Evolutionary conservation across 1,140 invertebrate genomes (phyloP).

Genomic region (Sesamia nonagrioides): DNA sequence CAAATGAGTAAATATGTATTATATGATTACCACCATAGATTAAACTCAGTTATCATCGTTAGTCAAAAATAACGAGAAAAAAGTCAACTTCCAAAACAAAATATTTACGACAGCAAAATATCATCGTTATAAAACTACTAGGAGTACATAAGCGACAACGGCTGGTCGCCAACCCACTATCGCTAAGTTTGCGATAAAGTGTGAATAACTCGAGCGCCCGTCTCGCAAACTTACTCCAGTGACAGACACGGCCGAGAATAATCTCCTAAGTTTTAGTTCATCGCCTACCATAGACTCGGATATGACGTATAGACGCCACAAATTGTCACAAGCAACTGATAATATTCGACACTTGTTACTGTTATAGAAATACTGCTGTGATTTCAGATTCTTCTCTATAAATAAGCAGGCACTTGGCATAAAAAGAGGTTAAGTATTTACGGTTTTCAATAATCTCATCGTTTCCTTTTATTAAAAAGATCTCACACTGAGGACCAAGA

Average conservation of each 20-base stretch:
- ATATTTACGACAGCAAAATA: slow-evolving; percentile 21
- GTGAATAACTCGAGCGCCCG: slow-evolving; percentile 56
- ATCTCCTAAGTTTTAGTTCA: slow-evolving; percentile 59
- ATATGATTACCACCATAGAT: too few relatives aligned
- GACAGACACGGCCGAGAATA: slow-evolving; percentile 58
- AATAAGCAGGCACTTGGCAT: not conserved
- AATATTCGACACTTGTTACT: slow-evolving; percentile 42
- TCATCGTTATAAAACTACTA: slow-evolving; percentile 45
- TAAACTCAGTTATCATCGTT: too few relatives aligned
- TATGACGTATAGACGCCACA: slow-evolving; percentile 44
- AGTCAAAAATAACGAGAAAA: not conserved
- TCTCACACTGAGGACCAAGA: too few relatives aligned
- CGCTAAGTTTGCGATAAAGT: slow-evolving; percentile 55
- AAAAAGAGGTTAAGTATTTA: too few relatives aligned
- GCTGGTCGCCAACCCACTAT: slow-evolving; percentile 46
- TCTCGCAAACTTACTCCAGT: slow-evolving; percentile 52
- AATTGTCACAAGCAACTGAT: slow-evolving; percentile 48
- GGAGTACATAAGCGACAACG: slow-evolving; percentile 51
- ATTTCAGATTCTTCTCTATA: not conserved
- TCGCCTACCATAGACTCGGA: slow-evolving; percentile 41
- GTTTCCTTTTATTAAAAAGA: too few relatives aligned
- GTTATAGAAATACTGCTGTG: slow-evolving; percentile 20
- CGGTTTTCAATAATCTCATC: too few relatives aligned
- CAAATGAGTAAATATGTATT: too few relatives aligned
- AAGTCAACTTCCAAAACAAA: not conserved